A percentile compares a stretch with the other conserved stretches of the same genome.
Evolutionary conservation across 2,113 vertebrate species (phyloP).

Genomic region (Hystrix brachyura): DNA sequence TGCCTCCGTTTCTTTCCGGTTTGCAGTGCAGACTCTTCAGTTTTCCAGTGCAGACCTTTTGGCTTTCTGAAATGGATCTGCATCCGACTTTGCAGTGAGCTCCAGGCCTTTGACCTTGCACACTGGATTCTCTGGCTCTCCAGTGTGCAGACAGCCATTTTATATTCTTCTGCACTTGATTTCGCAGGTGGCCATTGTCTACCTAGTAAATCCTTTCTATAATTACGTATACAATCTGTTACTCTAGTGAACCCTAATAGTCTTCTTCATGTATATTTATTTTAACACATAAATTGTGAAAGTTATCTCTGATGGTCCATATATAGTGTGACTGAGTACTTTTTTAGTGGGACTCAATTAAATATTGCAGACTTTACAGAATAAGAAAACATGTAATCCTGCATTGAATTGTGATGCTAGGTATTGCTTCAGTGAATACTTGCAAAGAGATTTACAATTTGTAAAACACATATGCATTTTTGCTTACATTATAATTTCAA

Average conservation of each 20-base stretch:
- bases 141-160: background rate
- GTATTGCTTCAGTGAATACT: slow-evolving; percentile 5
- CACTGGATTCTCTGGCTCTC: background rate
- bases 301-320: background rate
- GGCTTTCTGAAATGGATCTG: background rate
- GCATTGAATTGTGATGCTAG: background rate
- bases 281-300: slow-evolving; percentile 52
- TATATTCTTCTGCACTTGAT: background rate
- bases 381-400: background rate
- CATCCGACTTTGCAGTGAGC: background rate
- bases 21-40: background rate
- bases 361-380: slow-evolving; percentile 24
- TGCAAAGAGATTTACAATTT: slow-evolving; percentile 46
- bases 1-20: background rate
- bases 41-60: background rate
- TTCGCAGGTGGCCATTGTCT: background rate
- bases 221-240: background rate
- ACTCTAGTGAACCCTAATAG: background rate
- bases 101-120: background rate
- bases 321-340: background rate
- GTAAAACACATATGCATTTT: background rate
- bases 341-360: background rate
- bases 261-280: background rate
- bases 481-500: slow-evolving; percentile 12
- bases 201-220: background rate